Percentiles rank a stretch among this genome's conserved stretches.
These are phyloP conservation scores for Drosophila merina DNA, from an alignment of 2,888 invertebrate species.

Conservation along the genomic window DNA sequence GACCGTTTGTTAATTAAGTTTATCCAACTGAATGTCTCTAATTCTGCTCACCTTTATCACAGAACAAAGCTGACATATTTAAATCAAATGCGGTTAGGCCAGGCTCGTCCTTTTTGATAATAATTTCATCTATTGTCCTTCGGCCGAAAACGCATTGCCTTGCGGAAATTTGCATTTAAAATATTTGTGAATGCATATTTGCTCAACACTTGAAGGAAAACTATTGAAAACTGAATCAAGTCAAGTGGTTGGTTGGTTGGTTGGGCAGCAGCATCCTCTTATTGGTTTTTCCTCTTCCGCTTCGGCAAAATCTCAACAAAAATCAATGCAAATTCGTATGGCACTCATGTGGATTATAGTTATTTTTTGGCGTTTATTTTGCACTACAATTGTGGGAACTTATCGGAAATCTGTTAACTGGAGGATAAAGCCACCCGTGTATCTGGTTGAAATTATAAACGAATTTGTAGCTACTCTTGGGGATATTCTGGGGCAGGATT, in stretches of 20 bases:
- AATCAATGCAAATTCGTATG: slow-evolving; percentile 65
- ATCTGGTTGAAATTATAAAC: slow-evolving; percentile 65
- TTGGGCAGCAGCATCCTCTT: slow-evolving; percentile 12
- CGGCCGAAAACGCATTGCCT: not conserved
- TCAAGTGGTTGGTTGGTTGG: slow-evolving; percentile 8
- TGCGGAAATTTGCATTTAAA: slow-evolving; percentile 43
- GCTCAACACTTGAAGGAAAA: slow-evolving; percentile 56
- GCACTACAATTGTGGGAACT: slow-evolving; percentile 30
- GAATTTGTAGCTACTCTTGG: slow-evolving; percentile 59
- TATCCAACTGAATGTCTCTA: slow-evolving; percentile 47
- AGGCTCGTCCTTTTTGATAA: slow-evolving; percentile 13
- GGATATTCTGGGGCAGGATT: slow-evolving; percentile 25
- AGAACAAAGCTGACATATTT: slow-evolving; percentile 50
- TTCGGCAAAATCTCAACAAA: slow-evolving; percentile 32
- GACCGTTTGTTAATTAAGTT: slow-evolving; percentile 67
- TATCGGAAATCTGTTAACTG: slow-evolving; percentile 30
- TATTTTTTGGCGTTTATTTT: not conserved
- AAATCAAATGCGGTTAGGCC: slow-evolving; percentile 42
- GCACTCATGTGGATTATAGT: slow-evolving; percentile 55
- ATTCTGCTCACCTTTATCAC: slow-evolving; percentile 60
- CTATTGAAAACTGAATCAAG: slow-evolving; percentile 36
- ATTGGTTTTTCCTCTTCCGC: slow-evolving; percentile 8
- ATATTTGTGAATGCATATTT: slow-evolving; percentile 53
- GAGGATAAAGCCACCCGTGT: slow-evolving; percentile 3
- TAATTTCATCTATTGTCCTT: not conserved